Base-by-base conservation (phyloP, 2,797 vertebrate genomes). In the Avahi laniger region DNA sequence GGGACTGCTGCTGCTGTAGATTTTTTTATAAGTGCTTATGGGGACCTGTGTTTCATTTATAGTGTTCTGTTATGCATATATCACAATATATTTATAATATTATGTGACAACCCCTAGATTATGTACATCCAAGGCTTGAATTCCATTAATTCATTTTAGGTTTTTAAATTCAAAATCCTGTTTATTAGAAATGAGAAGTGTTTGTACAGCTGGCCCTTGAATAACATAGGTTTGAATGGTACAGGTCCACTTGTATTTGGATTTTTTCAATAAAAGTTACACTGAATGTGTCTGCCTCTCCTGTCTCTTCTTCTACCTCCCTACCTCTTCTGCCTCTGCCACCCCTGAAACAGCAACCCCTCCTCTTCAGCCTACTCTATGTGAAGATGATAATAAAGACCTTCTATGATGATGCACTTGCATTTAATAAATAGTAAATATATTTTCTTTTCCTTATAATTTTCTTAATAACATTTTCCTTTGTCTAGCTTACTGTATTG, bases 161-260 rank as follows among this genome's bases (percentile, higher is more conserved):
- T 63, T 79, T 88, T 85, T 48, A 89, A 89, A 90, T 80, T 72
- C 20, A 93, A 93, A 89, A 46, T 93, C 12, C 43, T 81, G 2
- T 43, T 89, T 93, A 46, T 89, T 78, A 61, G 50, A 28, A 92
- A 92, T 87, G 30, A 89, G 43, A 79, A 89, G 61, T 50, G 7
- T 48, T 88, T 87, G 33, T 54, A 50, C 50, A 54, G 75, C 52
- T 54, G 33, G n/a, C n/a, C 75, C 75, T 54, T 54, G 50, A 78
- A 78, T 48, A 78, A 35, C 43, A 78, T 52, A n/a, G 7, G 50
- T 35, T 78, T 54, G n/a, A 52, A 54, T 22, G 13, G 75, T 35
- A 50, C 33, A 78, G 11, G 12, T 78, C 50, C 33, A 54, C 48
- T 78, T 15, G 33, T 8, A 8, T 52, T 20, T 26, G 48, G 22